phyloP scores from a whole-genome alignment of 2,888 invertebrate genomes.

The Thysanoteuthis rhombus region DNA sequence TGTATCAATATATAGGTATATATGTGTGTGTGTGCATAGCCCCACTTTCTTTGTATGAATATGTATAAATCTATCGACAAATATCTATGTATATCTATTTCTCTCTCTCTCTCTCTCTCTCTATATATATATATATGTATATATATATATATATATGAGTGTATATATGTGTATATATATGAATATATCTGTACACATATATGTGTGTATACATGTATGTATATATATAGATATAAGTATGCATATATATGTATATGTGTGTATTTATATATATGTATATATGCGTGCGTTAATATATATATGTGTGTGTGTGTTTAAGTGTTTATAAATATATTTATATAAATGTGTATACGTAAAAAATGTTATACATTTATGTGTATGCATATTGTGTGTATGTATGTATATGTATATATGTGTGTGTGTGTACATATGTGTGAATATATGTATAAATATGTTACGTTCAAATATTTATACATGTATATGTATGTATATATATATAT shows the following conservation, averaged over 20 bases:
- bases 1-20: no score
- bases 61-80: no score
- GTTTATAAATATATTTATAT: background rate
- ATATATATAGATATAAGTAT: background rate
- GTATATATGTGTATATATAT: conserved; percentile 22
- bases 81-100: no score
- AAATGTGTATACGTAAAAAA: background rate
- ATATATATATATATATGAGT: conserved; percentile 26
- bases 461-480: background rate
- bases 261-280: background rate
- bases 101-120: no score
- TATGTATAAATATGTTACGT: background rate
- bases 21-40: no score
- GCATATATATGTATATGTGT: background rate
- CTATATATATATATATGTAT: conserved; percentile 13
- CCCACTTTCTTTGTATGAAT: no score
- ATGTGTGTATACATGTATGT: background rate
- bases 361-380: no score
- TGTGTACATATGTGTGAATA: background rate
- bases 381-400: background rate
- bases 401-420: background rate
- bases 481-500: background rate
- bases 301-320: no score
- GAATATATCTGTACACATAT: background rate
- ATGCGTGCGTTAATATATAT: background rate